phyloP scores from a whole-genome alignment of 2,888 invertebrate species.

The Desoria tigrina region DNA sequence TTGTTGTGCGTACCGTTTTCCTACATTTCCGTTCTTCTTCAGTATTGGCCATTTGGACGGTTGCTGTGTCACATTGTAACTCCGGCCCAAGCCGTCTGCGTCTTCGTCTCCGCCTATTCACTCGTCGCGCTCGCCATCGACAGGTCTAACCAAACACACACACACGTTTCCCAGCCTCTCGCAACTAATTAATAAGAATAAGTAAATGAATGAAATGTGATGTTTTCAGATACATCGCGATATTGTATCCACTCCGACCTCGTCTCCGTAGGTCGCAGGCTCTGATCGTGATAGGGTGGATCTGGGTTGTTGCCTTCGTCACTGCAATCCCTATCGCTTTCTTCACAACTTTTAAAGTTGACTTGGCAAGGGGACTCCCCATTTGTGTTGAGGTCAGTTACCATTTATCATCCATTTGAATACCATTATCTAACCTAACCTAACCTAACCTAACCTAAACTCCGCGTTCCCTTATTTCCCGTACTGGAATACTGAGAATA shows the following conservation, averaged over 20 bases:
- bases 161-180: no score
- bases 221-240: conserved; percentile 88
- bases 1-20: no score
- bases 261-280: conserved; percentile 77
- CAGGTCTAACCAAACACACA: no score
- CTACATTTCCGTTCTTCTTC: no score
- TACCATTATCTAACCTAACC: neutral
- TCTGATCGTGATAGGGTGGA: conserved; percentile 67
- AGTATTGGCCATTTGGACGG: no score
- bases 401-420: neutral
- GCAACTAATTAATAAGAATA: no score
- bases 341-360: neutral
- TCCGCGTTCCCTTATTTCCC: no score
- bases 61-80: conserved; percentile 75
- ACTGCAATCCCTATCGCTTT: conserved; percentile 72
- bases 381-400: neutral
- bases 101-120: no score
- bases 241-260: no score
- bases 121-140: conserved; percentile 89
- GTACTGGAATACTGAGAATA: no score
- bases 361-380: neutral
- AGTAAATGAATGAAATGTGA: no score
- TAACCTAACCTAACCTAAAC: no score
- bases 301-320: conserved; percentile 80
- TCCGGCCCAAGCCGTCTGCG: conserved; percentile 56